A percentile compares a stretch with the other conserved stretches of the same genome.
These are phyloP conservation scores for Trichonephila clavata DNA, from an alignment of 1,140 invertebrate genomes.

Conservation along the genomic window DNA sequence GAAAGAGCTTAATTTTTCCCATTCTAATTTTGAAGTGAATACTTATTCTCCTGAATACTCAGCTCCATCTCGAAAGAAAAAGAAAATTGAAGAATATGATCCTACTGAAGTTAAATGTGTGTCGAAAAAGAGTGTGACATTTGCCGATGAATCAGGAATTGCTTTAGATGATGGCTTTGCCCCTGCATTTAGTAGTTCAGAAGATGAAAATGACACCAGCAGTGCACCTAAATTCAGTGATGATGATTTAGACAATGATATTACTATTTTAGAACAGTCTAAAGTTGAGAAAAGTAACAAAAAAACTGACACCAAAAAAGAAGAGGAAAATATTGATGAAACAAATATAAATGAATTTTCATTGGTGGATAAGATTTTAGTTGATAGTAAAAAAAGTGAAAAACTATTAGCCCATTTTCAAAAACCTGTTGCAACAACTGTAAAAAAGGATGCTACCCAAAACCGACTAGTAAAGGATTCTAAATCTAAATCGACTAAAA, in stretches of 20 bases:
- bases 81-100: slow-evolving; percentile 65
- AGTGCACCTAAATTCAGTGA: slow-evolving; percentile 65
- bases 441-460: not conserved
- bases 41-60: slow-evolving; percentile 16
- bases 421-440: not conserved
- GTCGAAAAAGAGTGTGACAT: slow-evolving; percentile 51
- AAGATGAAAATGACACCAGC: slow-evolving; percentile 31
- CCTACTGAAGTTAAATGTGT: slow-evolving; percentile 72
- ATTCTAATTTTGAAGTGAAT: slow-evolving; percentile 47
- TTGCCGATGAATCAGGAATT: slow-evolving; percentile 75
- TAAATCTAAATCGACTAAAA: slow-evolving; percentile 19
- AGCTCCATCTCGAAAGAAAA: slow-evolving; percentile 36
- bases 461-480: not conserved
- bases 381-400: slow-evolving; percentile 77
- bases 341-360: slow-evolving; percentile 80
- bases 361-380: slow-evolving; percentile 80
- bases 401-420: slow-evolving; percentile 77
- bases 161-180: slow-evolving; percentile 73
- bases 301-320: not conserved
- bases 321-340: slow-evolving; percentile 39
- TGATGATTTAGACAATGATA: slow-evolving; percentile 64
- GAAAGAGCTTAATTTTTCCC: slow-evolving; percentile 80
- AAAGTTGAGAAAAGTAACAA: not conserved
- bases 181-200: slow-evolving; percentile 77
- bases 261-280: not conserved